Evolutionary conservation across 2,113 vertebrate species (phyloP).

Genomic region (human (Homo sapiens)): GRCh38 chrX:39248501-39249000

Average conservation of each 20-base stretch:
- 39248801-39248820: slow-evolving; percentile 19
- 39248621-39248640: background rate
- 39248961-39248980: background rate
- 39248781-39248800: slow-evolving; percentile 31
- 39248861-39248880: slow-evolving; percentile 5
- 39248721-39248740: slow-evolving; percentile 11
- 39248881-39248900: background rate
- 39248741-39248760: slow-evolving; percentile 42
- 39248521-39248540: background rate
- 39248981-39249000: background rate
- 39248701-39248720: background rate
- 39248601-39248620: background rate
- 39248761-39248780: slow-evolving; percentile 26
- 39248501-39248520: background rate
- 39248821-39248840: background rate
- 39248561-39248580: background rate
- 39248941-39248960: background rate
- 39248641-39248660: slow-evolving; percentile 30
- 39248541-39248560: background rate
- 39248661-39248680: background rate
- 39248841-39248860: slow-evolving; percentile 9
- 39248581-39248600: background rate
- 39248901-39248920: background rate
- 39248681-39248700: background rate
- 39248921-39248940: background rate